These are phyloP conservation scores for Artibeus lituratus DNA, from an alignment of 2,797 vertebrate genomes.

Conservation along the genomic window DNA sequence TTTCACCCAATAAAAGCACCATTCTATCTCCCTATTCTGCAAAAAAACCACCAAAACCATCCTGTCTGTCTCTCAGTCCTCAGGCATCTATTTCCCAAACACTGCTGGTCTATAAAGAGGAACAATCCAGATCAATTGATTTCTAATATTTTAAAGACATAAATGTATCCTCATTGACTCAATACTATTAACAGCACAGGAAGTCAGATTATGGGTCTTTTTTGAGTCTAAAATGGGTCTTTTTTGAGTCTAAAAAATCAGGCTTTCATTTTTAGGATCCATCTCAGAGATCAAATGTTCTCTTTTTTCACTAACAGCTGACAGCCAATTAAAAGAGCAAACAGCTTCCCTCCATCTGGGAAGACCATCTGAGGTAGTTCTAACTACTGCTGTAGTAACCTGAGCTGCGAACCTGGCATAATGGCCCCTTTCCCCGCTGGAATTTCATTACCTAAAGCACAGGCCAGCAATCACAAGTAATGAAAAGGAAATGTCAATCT, in stretches of 20 bases:
- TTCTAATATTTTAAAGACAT: neutral
- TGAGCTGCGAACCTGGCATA: neutral
- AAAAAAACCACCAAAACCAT: neutral
- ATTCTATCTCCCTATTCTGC: neutral
- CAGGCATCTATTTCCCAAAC: neutral
- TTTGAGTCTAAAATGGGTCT: too few relatives aligned
- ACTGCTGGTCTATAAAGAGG: neutral
- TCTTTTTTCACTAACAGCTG: neutral
- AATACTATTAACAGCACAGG: neutral
- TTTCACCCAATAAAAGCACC: neutral
- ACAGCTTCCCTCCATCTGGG: neutral
- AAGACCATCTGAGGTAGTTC: neutral
- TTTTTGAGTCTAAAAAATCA: constrained; percentile 1
- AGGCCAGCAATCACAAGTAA: neutral
- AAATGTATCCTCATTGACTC: neutral
- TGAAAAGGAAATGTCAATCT: constrained; percentile 10
- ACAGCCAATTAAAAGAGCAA: neutral
- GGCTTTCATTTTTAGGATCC: neutral
- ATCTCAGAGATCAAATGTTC: neutral
- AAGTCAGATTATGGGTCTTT: neutral
- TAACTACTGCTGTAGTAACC: neutral
- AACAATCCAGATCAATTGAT: neutral
- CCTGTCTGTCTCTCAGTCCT: neutral
- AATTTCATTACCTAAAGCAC: neutral
- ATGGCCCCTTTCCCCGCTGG: neutral